Evolutionary conservation across 2,888 invertebrate genomes (phyloP).

Genomic region (Xylota sylvarum): DNA sequence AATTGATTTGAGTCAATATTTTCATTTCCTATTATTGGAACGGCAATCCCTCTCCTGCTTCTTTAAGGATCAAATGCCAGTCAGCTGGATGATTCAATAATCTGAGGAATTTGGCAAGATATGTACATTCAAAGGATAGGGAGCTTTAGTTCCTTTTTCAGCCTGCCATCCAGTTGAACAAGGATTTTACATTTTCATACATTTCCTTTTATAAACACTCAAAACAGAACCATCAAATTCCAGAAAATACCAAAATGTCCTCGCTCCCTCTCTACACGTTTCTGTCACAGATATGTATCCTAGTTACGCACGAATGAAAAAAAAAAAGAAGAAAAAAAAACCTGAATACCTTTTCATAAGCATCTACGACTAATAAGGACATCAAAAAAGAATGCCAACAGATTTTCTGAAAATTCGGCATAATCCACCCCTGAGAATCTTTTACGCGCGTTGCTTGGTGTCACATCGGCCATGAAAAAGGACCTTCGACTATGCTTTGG

Average conservation of each 20-base stretch:
- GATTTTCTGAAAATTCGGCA: constrained; percentile 22
- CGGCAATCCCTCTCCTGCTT: constrained; percentile 54
- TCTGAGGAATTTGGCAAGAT: constrained; percentile 18
- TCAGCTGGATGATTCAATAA: constrained; percentile 62
- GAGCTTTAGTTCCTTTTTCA: neutral
- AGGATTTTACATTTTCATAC: neutral
- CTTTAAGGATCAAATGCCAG: constrained; percentile 54
- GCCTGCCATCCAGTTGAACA: neutral
- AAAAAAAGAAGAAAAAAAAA: neutral
- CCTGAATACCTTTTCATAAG: constrained; percentile 7
- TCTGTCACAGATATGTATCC: neutral
- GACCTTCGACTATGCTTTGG: constrained; percentile 50
- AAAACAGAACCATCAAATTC: neutral
- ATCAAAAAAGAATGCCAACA: constrained; percentile 36
- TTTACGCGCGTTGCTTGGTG: constrained; percentile 43
- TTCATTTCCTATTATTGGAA: constrained; percentile 72
- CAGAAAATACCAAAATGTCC: constrained; percentile 9
- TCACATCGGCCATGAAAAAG: constrained; percentile 50
- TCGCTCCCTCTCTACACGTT: neutral
- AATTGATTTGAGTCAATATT: constrained; percentile 76
- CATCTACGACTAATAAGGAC: constrained; percentile 49
- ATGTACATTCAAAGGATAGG: neutral
- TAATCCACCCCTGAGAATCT: constrained; percentile 50
- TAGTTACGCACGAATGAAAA: constrained; percentile 2
- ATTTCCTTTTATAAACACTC: neutral